A percentile compares a stretch with the other conserved stretches of the same genome.
Conservation (phyloP, 2,113 vertebrate species). For the Tautogolabrus adspersus region DNA sequence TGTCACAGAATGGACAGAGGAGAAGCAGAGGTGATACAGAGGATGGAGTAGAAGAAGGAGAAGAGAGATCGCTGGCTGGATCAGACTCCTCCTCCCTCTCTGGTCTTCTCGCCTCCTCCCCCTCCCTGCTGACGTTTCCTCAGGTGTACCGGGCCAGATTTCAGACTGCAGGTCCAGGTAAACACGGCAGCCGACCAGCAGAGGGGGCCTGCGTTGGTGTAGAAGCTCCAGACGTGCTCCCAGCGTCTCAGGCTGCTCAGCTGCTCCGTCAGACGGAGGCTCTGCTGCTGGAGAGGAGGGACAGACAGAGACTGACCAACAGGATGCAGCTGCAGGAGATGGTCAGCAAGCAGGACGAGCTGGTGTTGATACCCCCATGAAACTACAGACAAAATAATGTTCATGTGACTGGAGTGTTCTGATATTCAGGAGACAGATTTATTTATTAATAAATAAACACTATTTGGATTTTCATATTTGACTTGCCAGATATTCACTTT, state of each 20-base stretch:
- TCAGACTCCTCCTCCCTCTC: not conserved
- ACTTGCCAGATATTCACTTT: too few relatives aligned
- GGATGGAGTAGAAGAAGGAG: not conserved
- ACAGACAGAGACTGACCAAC: conserved; percentile 45
- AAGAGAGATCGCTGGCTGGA: not conserved
- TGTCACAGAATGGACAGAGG: conserved; percentile 30
- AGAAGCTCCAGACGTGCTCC: not conserved
- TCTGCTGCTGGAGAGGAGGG: conserved; percentile 53
- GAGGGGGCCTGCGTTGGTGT: not conserved
- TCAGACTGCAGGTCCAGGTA: not conserved
- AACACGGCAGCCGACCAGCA: not conserved
- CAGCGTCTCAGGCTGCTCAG: not conserved
- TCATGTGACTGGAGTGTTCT: not conserved
- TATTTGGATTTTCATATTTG: not conserved
- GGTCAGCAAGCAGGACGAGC: conserved; percentile 36
- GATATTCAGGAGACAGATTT: not conserved
- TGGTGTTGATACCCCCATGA: conserved; percentile 71
- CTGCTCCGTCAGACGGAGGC: conserved; percentile 52
- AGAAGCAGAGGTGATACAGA: not conserved
- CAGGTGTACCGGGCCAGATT: conserved; percentile 43
- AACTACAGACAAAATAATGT: not conserved
- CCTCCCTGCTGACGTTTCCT: not conserved
- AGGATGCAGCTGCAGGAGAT: conserved; percentile 66
- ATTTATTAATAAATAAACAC: conserved; percentile 3
- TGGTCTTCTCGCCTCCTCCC: not conserved